Evolutionary conservation across 2,888 invertebrate genomes (phyloP), one percentile per base, ranked within the genome.

Genomic region (Selenia dentaria): DNA sequence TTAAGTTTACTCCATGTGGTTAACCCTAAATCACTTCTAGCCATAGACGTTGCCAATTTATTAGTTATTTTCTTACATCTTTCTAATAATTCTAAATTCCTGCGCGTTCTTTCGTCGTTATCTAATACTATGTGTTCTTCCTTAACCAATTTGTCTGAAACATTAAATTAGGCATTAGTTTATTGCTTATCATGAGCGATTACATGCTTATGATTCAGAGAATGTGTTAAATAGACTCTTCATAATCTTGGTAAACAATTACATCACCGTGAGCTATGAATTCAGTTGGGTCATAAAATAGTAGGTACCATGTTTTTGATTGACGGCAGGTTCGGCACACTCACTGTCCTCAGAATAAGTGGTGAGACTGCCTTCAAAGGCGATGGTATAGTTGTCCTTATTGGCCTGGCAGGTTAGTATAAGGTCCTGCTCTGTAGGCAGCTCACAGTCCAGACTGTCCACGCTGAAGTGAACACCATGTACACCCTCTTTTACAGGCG

Each of bases 321-420:
- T 89, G 88, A 89, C 89, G 82, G 86, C 75, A 48, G 75, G 66
- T 75, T 89, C 90, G 57, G 70, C 91, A 82, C 94, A 95, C 85
- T 95, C 95, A 74, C 95, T 95, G 77, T 95, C 96, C 84, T 96
- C 96, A 39, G 96, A 96, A 82, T 95, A 96, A 91, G 95, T 94
- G 58, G 95, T 94, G 64, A 94, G 92, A 68, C 96, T 96, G 71
- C 97, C 97, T 90, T 97, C 97, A 70, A 98, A 98, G 60, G 97
- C 97, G 71, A 98, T 97, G 56, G 97, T 98, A 79, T 98, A 98
- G 90, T 98, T 98, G 84, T 97, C 96, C 91, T 97, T 97, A 82
- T 97, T 97, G 53, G 96, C 95, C 85, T 96, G 96, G 82, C 97
- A 98, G 54, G 97, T 97, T 59, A 97, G 92, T 81, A 97, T 94